These are phyloP conservation scores for Echeneis naucrates DNA, from an alignment of 2,797 vertebrate genomes.

Conservation along the genomic window DNA sequence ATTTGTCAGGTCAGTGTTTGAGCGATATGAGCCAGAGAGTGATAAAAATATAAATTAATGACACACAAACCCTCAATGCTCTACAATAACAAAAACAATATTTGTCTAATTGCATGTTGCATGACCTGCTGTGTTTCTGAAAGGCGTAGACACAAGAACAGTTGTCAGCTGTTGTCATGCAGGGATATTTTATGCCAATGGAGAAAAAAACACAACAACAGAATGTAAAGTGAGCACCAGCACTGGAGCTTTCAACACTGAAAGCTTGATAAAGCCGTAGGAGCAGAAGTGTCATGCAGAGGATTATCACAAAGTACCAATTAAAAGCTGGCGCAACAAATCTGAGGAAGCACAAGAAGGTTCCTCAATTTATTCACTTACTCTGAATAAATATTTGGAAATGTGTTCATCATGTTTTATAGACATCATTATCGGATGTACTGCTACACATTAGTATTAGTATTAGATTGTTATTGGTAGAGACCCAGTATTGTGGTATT, in stretches of 20 bases:
- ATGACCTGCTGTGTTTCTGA: conserved; percentile 41
- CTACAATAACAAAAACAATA: conserved; percentile 9
- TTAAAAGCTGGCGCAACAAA: not conserved
- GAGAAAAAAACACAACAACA: conserved; percentile 10
- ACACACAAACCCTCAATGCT: conserved; percentile 14
- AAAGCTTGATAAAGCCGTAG: not conserved
- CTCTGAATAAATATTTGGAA: not conserved
- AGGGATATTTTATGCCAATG: conserved; percentile 38
- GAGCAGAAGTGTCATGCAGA: not conserved
- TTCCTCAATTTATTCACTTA: not conserved
- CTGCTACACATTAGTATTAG: not conserved
- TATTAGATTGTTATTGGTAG: not conserved
- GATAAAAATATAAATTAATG: not conserved
- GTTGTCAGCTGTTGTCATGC: conserved; percentile 56
- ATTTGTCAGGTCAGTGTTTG: not conserved
- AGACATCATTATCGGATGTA: no score
- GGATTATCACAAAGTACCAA: not conserved
- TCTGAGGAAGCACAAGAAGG: not conserved
- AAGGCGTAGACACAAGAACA: conserved; percentile 22
- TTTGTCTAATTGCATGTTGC: conserved; percentile 22
- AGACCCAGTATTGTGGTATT: not conserved
- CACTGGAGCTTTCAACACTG: not conserved
- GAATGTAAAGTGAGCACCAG: conserved; percentile 8
- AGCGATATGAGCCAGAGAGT: not conserved
- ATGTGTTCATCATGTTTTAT: not conserved